Evolutionary conservation across 2,113 vertebrate genomes (phyloP).

Genomic region (Corythaeola cristata): DNA sequence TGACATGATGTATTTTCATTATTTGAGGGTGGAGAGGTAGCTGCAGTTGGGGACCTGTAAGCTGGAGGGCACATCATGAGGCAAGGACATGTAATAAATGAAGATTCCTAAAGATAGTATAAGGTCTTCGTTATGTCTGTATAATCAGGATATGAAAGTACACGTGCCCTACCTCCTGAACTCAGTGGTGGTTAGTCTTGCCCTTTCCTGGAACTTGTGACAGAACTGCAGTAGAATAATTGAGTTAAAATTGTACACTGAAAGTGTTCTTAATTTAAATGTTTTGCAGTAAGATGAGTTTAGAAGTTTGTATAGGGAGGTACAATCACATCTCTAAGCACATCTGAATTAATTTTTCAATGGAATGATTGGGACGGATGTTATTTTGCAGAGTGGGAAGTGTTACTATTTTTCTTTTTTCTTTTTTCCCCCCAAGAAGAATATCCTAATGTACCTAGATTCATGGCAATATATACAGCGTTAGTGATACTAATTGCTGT

Average conservation of each 20-base stretch:
- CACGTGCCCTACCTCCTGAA: not conserved
- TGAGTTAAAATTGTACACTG: not conserved
- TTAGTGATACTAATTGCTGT: not conserved
- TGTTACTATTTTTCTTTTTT: not conserved
- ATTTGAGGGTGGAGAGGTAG: not conserved
- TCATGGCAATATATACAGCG: not conserved
- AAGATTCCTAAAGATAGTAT: not conserved
- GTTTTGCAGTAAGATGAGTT: not conserved
- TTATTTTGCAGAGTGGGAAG: fast-evolving
- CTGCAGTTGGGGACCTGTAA: not conserved
- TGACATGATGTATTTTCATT: not conserved
- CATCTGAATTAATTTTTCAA: not conserved
- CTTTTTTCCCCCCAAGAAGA: not conserved
- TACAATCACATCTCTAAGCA: not conserved
- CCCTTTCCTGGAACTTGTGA: not conserved
- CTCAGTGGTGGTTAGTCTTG: not conserved
- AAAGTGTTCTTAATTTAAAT: not conserved
- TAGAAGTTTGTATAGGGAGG: not conserved
- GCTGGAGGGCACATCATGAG: not conserved
- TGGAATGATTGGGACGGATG: not conserved
- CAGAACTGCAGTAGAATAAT: not conserved
- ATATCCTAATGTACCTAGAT: not conserved
- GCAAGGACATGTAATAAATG: not conserved
- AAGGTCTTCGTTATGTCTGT: not conserved
- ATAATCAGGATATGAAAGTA: not conserved